Evolutionary conservation across 2,797 vertebrate species (phyloP).

Genomic region (Chrysolophus pictus): DNA sequence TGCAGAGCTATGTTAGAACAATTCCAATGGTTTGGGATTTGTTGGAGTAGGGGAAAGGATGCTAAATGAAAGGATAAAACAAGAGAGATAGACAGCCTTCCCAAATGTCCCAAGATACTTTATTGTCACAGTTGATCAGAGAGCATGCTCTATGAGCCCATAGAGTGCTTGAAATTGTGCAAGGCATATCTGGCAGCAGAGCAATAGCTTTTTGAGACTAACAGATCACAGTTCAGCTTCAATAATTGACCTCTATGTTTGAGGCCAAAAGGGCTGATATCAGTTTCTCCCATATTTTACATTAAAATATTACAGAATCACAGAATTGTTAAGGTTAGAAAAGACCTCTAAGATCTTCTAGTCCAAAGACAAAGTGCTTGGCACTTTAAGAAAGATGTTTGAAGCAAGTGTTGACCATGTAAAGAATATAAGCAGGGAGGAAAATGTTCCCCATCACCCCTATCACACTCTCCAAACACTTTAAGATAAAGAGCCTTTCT

Average conservation of each 20-base stretch:
- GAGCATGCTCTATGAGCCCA: not conserved
- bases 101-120: not conserved
- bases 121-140: not conserved
- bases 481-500: not conserved
- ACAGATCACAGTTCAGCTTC: not conserved
- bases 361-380: not conserved
- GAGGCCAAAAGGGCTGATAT: not conserved
- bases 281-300: accelerated
- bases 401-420: not conserved
- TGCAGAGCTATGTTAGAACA: not conserved
- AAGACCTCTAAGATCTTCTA: no score
- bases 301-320: no score
- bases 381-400: not conserved
- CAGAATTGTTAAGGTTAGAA: no score
- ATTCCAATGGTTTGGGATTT: not conserved
- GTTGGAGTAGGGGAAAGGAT: not conserved
- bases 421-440: not conserved
- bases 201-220: not conserved
- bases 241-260: not conserved
- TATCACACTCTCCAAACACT: not conserved
- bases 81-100: not conserved
- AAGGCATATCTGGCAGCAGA: not conserved
- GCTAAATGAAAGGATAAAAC: not conserved
- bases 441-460: not conserved
- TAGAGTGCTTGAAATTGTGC: not conserved